Percentiles rank a stretch among this genome's conserved stretches.
Conservation (phyloP, 2,888 invertebrate species). For the Tetheella fluctuosa region DNA sequence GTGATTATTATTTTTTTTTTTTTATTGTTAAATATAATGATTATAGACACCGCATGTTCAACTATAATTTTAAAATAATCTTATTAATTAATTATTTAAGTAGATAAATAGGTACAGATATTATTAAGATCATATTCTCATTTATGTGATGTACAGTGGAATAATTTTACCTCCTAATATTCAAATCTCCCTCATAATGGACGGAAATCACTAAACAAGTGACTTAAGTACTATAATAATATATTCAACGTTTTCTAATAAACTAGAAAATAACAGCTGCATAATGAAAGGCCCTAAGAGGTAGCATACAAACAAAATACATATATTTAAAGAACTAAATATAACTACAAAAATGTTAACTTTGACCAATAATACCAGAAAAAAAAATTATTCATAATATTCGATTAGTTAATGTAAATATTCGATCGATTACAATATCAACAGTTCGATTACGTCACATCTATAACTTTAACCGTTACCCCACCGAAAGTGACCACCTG, state of each 20-base stretch:
- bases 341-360: too few relatives aligned
- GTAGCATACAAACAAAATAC: too few relatives aligned
- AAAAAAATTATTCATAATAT: too few relatives aligned
- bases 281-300: neutral
- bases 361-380: too few relatives aligned
- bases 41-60: too few relatives aligned
- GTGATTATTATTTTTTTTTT: too few relatives aligned
- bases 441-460: slow-evolving; percentile 18
- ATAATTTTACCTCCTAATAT: neutral
- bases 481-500: slow-evolving; percentile 46
- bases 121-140: neutral
- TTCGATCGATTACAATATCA: neutral
- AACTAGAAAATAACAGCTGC: slow-evolving; percentile 1
- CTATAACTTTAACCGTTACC: slow-evolving; percentile 44
- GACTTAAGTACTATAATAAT: neutral
- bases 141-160: neutral
- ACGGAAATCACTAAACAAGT: neutral
- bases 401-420: too few relatives aligned
- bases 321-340: too few relatives aligned
- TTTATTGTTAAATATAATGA: too few relatives aligned
- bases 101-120: neutral
- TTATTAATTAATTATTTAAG: neutral
- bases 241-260: neutral
- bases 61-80: neutral
- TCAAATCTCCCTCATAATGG: neutral